These are phyloP conservation scores for Drosophila burlai DNA, from an alignment of 1,140 invertebrate genomes.

Conservation along the genomic window DNA sequence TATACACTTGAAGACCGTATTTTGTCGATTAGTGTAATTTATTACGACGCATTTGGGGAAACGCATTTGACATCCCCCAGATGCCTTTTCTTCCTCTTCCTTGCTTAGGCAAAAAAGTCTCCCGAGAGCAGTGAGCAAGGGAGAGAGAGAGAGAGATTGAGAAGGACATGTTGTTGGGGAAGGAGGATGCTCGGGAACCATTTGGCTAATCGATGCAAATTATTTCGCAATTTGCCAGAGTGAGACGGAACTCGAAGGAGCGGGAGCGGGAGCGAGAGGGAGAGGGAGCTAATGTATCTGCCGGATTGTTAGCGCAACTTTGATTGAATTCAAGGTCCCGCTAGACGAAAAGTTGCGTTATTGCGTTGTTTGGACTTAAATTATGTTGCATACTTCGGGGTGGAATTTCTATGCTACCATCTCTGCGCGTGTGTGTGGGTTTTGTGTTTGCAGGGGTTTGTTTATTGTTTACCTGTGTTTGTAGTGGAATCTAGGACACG, in stretches of 20 bases:
- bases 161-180: background rate
- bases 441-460: constrained; percentile 5
- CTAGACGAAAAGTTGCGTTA: constrained; percentile 24
- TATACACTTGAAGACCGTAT: background rate
- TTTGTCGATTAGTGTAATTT: constrained; percentile 33
- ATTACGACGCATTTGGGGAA: constrained; percentile 74
- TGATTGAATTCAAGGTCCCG: constrained; percentile 46
- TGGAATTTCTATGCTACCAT: constrained; percentile 24
- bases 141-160: background rate
- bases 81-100: constrained; percentile 13
- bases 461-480: background rate
- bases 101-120: constrained; percentile 19
- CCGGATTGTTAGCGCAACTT: constrained; percentile 31
- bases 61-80: constrained; percentile 42
- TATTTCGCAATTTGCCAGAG: constrained; percentile 31
- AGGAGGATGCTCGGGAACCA: constrained; percentile 19
- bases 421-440: background rate
- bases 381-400: constrained; percentile 57
- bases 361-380: constrained; percentile 47
- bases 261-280: background rate
- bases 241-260: background rate
- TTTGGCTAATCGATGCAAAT: constrained; percentile 57
- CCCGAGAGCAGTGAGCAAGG: constrained; percentile 1
- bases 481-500: constrained; percentile 46
- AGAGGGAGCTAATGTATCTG: constrained; percentile 11